Evolutionary conservation across 2,113 vertebrate genomes (phyloP), one percentile per base, ranked within the genome.

Genomic region (Glaucidium brasilianum): DNA sequence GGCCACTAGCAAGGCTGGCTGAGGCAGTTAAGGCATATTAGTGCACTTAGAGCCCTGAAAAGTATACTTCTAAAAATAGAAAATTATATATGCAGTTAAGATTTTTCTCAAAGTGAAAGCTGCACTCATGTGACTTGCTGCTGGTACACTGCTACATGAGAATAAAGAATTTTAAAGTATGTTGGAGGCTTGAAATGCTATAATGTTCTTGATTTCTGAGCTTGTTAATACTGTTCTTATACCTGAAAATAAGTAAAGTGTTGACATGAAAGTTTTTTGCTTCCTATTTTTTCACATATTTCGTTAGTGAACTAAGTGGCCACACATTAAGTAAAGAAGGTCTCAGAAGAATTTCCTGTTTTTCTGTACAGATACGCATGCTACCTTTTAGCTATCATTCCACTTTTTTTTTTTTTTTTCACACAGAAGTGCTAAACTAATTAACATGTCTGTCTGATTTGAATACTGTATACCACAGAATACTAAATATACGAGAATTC

Each of bases 371-470:
- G 9, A 41, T 56, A 8, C 64, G 21, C 11, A 37, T 47, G 9
- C 11, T 83, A n/a, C 4, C 3, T 30, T 69, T 69, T 41, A 83
- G 11, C 21, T 64, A 39, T 16, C 5, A 34, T 82, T 60, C 12
- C 3, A 19, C n/a, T n/a, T n/a, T n/a, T n/a, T n/a, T n/a, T n/a
- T n/a, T n/a, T n/a, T n/a, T n/a, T n/a, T n/a, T 73, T 47, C 41
- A 37, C 2, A 8, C 1, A 1, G 6, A n/a, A 4, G 0, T 67
- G 25, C 5, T 85, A 59, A 66, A 74, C 12, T 66, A 76, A 37
- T 66, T 66, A 55, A 58, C 6, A 39, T 43, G 8, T 66, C 47
- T 56, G 6, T 67, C 53, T 90, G 50, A 58, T 52, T 29, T 56
- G 8, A 75, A 9, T 50, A 49, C 21, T 37, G 30, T 9, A 27